Conservation (phyloP, 23 tunicate species). For the Halocynthia roretzi region DNA sequence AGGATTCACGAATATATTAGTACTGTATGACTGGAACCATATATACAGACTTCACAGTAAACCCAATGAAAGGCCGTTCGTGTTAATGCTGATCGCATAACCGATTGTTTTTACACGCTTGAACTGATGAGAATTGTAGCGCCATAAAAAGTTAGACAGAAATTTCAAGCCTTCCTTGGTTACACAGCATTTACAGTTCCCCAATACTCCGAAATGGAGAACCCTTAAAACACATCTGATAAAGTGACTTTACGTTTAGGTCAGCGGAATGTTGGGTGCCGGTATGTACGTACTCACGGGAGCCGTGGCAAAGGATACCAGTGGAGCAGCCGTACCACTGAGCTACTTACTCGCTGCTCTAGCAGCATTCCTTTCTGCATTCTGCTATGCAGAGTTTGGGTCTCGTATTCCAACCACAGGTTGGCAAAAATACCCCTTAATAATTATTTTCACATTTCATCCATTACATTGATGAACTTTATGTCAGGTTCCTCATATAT, state of each 20-base stretch:
- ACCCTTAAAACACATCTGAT: too few relatives aligned
- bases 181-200: background rate
- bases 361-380: conserved; percentile 61
- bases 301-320: conserved; percentile 48
- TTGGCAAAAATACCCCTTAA: background rate
- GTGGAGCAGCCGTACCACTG: conserved; percentile 46
- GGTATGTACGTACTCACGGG: conserved; percentile 67
- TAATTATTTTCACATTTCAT: background rate
- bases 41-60: too few relatives aligned
- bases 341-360: conserved; percentile 51
- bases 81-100: too few relatives aligned
- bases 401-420: conserved; percentile 64
- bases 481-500: conserved; percentile 50
- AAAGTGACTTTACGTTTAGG: conserved; percentile 5
- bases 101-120: too few relatives aligned
- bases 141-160: too few relatives aligned
- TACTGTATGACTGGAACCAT: too few relatives aligned
- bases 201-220: too few relatives aligned
- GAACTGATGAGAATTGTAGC: too few relatives aligned
- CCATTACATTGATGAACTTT: background rate
- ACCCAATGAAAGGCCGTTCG: too few relatives aligned
- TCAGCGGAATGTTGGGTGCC: conserved; percentile 73
- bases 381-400: conserved; percentile 73
- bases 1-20: too few relatives aligned
- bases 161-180: background rate